These are phyloP conservation scores for Myotis myotis DNA, from an alignment of 2,797 vertebrate species.

Conservation along the genomic window DNA sequence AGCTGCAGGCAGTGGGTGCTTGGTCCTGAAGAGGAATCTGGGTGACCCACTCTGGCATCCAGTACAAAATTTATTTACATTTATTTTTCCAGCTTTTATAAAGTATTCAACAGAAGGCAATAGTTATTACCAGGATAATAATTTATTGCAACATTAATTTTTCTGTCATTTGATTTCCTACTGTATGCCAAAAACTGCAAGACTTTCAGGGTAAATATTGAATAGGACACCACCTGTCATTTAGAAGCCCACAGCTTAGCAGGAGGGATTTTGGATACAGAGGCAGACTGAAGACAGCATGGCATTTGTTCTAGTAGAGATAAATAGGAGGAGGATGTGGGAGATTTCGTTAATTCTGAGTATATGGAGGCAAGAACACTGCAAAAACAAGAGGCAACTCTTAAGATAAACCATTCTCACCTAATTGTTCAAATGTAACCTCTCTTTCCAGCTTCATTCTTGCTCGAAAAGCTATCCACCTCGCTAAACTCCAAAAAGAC, in stretches of 20 bases:
- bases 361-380: conserved; percentile 9
- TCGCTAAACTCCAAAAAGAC: conserved; percentile 83
- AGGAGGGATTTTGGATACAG: conserved; percentile 5
- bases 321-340: background rate
- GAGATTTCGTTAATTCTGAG: background rate
- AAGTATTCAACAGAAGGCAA: conserved; percentile 21
- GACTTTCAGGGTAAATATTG: conserved; percentile 31
- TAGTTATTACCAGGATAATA: background rate
- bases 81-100: conserved; percentile 27
- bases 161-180: conserved; percentile 10
- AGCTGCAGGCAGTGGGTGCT: background rate
- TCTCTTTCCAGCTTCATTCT: conserved; percentile 86
- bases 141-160: conserved; percentile 37
- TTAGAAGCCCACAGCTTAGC: background rate
- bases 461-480: conserved; percentile 83
- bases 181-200: background rate
- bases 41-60: background rate
- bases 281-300: background rate
- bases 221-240: background rate
- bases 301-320: background rate
- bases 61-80: background rate
- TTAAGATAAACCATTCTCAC: background rate
- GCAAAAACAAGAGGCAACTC: background rate
- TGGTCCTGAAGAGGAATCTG: background rate
- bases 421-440: conserved; percentile 42